A percentile compares a stretch with the other conserved stretches of the same genome.
phyloP scores from a whole-genome alignment of 2,797 vertebrate genomes.

The Macroramphosus scolopax region DNA sequence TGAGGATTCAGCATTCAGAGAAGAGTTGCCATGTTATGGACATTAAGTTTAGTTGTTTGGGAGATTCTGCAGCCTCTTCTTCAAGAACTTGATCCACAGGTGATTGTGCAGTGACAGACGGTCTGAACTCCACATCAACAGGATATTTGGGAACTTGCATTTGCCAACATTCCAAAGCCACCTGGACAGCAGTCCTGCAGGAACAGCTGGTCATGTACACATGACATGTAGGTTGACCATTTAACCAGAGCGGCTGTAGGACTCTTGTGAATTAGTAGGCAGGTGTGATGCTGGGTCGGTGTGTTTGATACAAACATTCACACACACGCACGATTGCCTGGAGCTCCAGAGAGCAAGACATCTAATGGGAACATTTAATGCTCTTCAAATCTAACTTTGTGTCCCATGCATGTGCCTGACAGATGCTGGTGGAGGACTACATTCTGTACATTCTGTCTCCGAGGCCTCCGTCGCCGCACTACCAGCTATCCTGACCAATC shows the following conservation, averaged over 20 bases:
- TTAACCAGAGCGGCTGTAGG: conserved; percentile 19
- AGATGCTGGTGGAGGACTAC: conserved; percentile 20
- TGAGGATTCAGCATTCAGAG: not conserved
- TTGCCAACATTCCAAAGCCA: conserved; percentile 1
- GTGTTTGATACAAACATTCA: conserved; percentile 41
- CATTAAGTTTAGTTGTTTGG: not conserved
- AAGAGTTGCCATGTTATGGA: conserved; percentile 1
- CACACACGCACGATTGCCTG: conserved; percentile 12
- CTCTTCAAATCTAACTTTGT: conserved; percentile 14
- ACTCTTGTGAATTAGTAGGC: conserved; percentile 36
- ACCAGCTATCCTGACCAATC: conserved; percentile 1
- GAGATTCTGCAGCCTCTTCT: conserved; percentile 16
- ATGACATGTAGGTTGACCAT: conserved; percentile 10
- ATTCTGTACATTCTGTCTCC: not conserved
- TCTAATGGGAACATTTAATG: conserved; percentile 26
- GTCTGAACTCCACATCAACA: conserved; percentile 17
- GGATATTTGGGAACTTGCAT: conserved; percentile 13
- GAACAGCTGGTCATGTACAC: not conserved
- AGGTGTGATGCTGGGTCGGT: conserved; percentile 57
- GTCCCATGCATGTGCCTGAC: conserved; percentile 6
- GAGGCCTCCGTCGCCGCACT: not conserved
- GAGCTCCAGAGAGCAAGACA: conserved; percentile 1
- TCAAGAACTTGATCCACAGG: conserved; percentile 10
- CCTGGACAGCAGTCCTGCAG: conserved; percentile 6
- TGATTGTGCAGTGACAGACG: conserved; percentile 5